Base-by-base conservation (phyloP, 2,797 vertebrate species). In the Lindbergichthys nudifrons region DNA sequence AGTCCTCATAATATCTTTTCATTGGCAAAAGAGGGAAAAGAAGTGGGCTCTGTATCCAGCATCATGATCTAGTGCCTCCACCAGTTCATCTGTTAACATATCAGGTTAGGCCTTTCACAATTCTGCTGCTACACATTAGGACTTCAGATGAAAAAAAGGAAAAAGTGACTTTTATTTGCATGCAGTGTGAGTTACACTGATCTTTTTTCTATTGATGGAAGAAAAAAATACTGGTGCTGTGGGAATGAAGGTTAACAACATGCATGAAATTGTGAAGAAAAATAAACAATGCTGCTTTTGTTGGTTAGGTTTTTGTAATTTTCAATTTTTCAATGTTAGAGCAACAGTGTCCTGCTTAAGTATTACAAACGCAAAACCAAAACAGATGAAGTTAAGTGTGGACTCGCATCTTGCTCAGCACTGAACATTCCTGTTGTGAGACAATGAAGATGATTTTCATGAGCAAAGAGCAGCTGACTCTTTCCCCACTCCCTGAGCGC, bases 91-190 rank as follows among this genome's bases (percentile, higher is more conserved):
- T 87, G 91, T 91, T 88, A 87, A 94, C 93, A 93, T 94, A 93
- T 94, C 93, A 92, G 90, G 92, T 93, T 90, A 91, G 93, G 89
- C 92, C 91, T 93, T 93, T 91, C 88, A 93, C 89, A 91, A 86
- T 90, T 92, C 90, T 92, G 94, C 94, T 95, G 94, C 94, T 94
- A 94, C 85, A 91, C 58, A 67, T 7, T 56, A 79, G 88, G 80
- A 75, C 76, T 83, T 77, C 54, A 79, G 79, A 71, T 52, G 14
- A 50, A 15, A n/a, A 42, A 54, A 70, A 75, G 68, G 65, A 45
- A 60, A 81, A 71, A 59, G 75, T 81, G 89, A 94, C 80, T 93
- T 91, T 87, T 89, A 80, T 93, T 93, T 95, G 94, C 95, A 95
- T 95, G 95, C 91, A 89, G 90, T 93, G 88, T 94, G 88, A 93